Base-by-base conservation (phyloP, 1,140 invertebrate species). In the Vanessa atalanta region DNA sequence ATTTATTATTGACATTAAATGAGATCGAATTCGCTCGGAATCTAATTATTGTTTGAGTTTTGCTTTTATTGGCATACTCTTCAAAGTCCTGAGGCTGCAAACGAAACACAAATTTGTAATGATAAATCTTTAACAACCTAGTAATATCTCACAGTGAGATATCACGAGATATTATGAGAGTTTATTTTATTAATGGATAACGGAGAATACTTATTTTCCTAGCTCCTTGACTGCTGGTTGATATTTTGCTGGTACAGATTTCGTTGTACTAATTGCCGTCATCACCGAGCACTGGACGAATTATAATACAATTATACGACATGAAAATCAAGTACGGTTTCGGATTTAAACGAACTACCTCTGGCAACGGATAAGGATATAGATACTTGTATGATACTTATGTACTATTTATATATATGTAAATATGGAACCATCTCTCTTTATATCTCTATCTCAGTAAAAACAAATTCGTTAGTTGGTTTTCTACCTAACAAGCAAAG, bases 1-100 rank as follows among this genome's bases (percentile, higher is more conserved):
- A 68, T 70, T 63, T 77, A 69, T 73, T 31, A 73, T 55, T 63
- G 47, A 73, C 47, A 48, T 53, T 65, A 48, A 60, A 71, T 43
- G 48, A 53, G 16, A 47, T 55, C 26, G 48, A 64, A 73, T 73
- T 73, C 11, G 55, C 26, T 73, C 50, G 26, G 48, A 68, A 73
- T 48, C 31, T 73, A 66, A 50, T 70, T 50, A 47, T 60, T 61
- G 67, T 60, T 61, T 23, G 37, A 69, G 20, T 67, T 67, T 53
- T 67, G 16, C 23, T 31, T 43, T 57, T 69, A 69, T 69, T 47
- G 67, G 47, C 51, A 23, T 47, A 67, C 65, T 65, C 11, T 47
- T 15, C 11, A 23, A 60, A 26, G 23, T 31, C 23, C 55, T n/a
- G 13, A 7, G 3, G 13, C 31, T 60, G 31, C 23, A 37, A 23